phyloP scores from a whole-genome alignment of 2,888 invertebrate genomes.

The Bruchidius siliquastri region DNA sequence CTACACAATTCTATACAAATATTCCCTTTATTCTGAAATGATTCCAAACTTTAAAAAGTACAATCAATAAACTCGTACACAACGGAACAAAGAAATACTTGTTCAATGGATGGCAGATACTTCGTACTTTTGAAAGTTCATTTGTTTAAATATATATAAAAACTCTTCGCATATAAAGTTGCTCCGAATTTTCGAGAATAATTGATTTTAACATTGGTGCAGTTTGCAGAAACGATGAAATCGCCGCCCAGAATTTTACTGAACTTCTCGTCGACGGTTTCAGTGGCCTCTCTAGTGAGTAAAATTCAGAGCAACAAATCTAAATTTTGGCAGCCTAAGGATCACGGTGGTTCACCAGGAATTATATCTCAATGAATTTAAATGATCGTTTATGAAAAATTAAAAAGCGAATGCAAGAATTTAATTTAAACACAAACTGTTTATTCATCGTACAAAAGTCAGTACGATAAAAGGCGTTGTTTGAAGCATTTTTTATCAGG shows the following conservation, averaged over 20 bases:
- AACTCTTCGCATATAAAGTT: background rate
- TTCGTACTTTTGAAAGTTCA: slow-evolving; percentile 38
- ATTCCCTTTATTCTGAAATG: slow-evolving; percentile 22
- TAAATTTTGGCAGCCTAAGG: background rate
- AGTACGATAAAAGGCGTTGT: no score
- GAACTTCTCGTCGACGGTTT: background rate
- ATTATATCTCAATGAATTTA: no score
- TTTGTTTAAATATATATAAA: slow-evolving; percentile 10
- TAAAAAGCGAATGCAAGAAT: no score
- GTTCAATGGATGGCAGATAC: slow-evolving; percentile 34
- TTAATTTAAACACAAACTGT: no score
- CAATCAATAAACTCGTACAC: slow-evolving; percentile 20
- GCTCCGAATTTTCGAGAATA: background rate
- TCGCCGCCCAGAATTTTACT: background rate
- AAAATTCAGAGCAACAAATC: background rate
- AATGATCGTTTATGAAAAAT: no score
- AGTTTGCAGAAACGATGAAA: background rate
- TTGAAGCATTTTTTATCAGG: no score
- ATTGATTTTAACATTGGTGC: slow-evolving; percentile 11
- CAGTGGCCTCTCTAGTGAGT: background rate
- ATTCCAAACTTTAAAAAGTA: slow-evolving; percentile 36
- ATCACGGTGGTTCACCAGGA: background rate
- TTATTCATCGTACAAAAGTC: no score
- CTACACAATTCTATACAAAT: slow-evolving; percentile 31
- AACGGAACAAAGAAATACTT: slow-evolving; percentile 18